Evolutionary conservation across 2,113 vertebrate species (phyloP).

Genomic region (Sialia sialis): DNA sequence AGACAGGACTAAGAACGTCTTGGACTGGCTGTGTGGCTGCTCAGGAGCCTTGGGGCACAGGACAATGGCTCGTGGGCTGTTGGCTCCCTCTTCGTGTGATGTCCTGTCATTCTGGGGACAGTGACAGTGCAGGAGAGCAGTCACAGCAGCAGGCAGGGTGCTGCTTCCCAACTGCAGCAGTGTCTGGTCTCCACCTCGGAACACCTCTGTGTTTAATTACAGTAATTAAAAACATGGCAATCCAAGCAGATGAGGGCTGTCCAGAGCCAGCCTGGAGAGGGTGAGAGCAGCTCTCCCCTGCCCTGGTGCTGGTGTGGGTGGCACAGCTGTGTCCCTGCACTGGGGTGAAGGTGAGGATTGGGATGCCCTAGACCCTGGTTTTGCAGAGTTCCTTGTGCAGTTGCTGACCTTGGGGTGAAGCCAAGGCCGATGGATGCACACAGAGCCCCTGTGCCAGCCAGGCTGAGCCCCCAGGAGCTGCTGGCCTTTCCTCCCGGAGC

Average conservation of each 20-base stretch:
- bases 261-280: not conserved
- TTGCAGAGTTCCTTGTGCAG: not conserved
- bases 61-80: not conserved
- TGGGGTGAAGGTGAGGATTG: not conserved
- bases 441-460: rapidly evolving
- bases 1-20: not conserved
- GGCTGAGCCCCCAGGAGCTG: not conserved
- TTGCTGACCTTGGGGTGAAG: not conserved
- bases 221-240: not conserved
- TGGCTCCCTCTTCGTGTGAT: not conserved
- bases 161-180: not conserved
- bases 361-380: not conserved
- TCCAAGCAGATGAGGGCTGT: not conserved
- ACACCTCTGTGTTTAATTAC: not conserved
- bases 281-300: not conserved
- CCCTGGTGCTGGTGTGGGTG: not conserved
- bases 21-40: not conserved
- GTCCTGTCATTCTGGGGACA: rapidly evolving
- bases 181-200: not conserved
- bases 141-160: not conserved
- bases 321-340: not conserved
- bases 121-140: not conserved
- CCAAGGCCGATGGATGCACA: not conserved
- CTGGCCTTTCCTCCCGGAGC: not conserved
- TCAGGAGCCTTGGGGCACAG: not conserved